A percentile compares a stretch with the other conserved stretches of the same genome.
Conservation (phyloP, 1,140 invertebrate species). For the Achroia grisella region DNA sequence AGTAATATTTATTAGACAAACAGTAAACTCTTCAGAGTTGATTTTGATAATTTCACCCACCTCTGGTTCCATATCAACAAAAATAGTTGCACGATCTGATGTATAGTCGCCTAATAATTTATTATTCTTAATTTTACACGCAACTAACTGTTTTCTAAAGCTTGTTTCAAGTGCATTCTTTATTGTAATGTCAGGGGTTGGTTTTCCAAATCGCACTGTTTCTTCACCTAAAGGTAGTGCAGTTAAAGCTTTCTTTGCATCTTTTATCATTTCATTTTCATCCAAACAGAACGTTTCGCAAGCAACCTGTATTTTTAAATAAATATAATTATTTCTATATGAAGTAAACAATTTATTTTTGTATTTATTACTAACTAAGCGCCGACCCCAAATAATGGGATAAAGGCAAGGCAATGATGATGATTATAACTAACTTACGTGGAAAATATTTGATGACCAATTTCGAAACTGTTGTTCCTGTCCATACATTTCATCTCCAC, state of each 20-base stretch:
- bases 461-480: conserved; percentile 94
- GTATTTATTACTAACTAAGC: no score
- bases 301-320: conserved; percentile 78
- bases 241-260: conserved; percentile 86
- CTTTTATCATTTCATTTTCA: conserved; percentile 89
- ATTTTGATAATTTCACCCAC: conserved; percentile 32
- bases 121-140: conserved; percentile 75
- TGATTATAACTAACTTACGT: conserved; percentile 82
- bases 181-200: conserved; percentile 23
- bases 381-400: no score
- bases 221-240: conserved; percentile 85
- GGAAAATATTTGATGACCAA: conserved; percentile 94
- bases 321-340: conserved; percentile 9
- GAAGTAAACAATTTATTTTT: no score
- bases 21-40: no score
- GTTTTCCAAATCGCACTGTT: conserved; percentile 80
- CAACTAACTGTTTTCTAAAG: conserved; percentile 79
- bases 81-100: conserved; percentile 63
- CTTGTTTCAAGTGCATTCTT: conserved; percentile 44
- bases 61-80: conserved; percentile 73
- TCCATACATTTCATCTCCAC: conserved; percentile 95
- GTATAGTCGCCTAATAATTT: conserved; percentile 67
- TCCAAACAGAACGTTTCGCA: conserved; percentile 96
- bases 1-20: no score
- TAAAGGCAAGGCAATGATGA: no score